Base-by-base conservation (phyloP, 2,113 vertebrate species). In the Colinus virginianus region DNA sequence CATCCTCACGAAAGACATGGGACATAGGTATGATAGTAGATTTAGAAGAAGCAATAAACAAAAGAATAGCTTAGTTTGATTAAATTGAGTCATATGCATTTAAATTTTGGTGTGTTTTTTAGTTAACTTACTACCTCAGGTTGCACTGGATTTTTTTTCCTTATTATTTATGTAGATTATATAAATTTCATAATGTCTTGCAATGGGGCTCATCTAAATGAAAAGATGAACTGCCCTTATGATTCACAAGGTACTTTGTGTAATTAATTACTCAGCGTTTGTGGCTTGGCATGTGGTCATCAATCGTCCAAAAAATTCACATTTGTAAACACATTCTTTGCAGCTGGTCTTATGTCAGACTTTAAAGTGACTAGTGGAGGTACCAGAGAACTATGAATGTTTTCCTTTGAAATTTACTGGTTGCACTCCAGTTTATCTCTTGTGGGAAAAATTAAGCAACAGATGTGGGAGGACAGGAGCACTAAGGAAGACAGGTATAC, bases 181-280 rank as follows among this genome's bases (percentile, higher is more conserved):
- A 55, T 7, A 56, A 28, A 9, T 89, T 87, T 78, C 64, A 89
- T 74, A 83, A 89, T 0, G 8, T 64, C 78, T 56, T 78, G 51
- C 43, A 87, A 43, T 11, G 78, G 18, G 28, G 36, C 38, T 87
- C 38, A 80, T 43, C 25, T 45, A 77, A 94, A 77, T 25, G 64
- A 77, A 78, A 88, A 90, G 75, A 84, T 55, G 8, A 88, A 93
- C 78, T 79, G 42, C 23, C 32, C 80, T 91, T 83, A 90, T 85
- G 78, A 95, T 83, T 91, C 89, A 95, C 43, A 83, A 83, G 51
- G 26, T 78, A 78, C 61, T 87, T 78, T 43, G 56, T 68, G 87
- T 94, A 94, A 96, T 87, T 91, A 94, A 91, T 94, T 91, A 90
- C 71, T 86, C 72, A 75, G 51, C 78, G 88, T 83, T 94, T 87